A percentile compares a stretch with the other conserved stretches of the same genome.
phyloP scores from a whole-genome alignment of 92 coral and sea anemone species.

The Micromussa lordhowensis region DNA sequence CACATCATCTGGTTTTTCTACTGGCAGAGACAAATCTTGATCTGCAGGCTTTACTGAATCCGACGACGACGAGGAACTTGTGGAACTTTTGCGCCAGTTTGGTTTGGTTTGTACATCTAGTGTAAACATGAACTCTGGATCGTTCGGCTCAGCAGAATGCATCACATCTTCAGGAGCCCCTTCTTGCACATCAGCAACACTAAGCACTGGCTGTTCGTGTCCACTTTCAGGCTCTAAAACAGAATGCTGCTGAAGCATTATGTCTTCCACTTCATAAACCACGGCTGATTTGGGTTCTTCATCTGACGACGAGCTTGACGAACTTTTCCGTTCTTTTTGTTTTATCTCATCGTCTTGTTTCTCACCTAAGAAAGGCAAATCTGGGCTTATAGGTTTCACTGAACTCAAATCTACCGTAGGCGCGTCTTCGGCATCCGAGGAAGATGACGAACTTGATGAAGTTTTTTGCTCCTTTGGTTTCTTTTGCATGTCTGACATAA shows the following conservation, averaged over 20 bases:
- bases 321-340: background rate
- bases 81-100: slow-evolving; percentile 11
- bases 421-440: slow-evolving; percentile 16
- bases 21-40: background rate
- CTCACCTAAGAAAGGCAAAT: background rate
- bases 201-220: background rate
- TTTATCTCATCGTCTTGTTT: background rate
- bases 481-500: background rate
- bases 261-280: slow-evolving; percentile 18
- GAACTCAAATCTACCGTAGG: background rate
- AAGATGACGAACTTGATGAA: slow-evolving; percentile 35
- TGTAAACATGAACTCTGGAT: background rate
- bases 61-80: slow-evolving; percentile 42
- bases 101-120: background rate
- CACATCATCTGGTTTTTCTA: background rate
- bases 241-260: slow-evolving; percentile 7
- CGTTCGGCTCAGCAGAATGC: background rate
- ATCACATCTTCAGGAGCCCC: background rate
- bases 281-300: slow-evolving; percentile 15
- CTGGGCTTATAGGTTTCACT: background rate
- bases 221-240: slow-evolving; percentile 8
- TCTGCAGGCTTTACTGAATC: slow-evolving; percentile 1
- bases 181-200: slow-evolving; percentile 5
- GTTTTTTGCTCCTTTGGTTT: slow-evolving; percentile 8
- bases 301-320: slow-evolving; percentile 33